Conservation (phyloP, 2,113 vertebrate species). For the Microcebus tavaratra region DNA sequence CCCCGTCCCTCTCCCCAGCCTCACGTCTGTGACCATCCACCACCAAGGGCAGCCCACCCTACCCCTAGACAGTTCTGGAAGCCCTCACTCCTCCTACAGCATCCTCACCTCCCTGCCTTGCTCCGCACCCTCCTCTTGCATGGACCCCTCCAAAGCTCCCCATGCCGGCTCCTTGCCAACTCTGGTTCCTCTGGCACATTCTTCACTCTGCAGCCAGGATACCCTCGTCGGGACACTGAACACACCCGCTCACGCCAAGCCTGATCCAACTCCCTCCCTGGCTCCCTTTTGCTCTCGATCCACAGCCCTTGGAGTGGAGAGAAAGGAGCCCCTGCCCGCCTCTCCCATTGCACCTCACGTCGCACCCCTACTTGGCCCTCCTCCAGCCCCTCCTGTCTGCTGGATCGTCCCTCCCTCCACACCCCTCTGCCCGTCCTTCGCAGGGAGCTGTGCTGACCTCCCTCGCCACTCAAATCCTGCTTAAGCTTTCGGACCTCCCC, state of each 20-base stretch:
- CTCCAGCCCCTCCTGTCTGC: rapidly evolving
- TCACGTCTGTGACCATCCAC: neutral
- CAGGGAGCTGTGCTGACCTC: neutral
- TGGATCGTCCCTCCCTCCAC: neutral
- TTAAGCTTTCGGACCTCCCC: neutral
- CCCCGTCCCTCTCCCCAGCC: too few species aligned
- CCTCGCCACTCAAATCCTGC: neutral
- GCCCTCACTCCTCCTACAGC: neutral
- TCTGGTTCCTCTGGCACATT: neutral
- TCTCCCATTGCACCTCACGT: neutral
- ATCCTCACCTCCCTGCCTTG: neutral
- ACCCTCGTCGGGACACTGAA: neutral
- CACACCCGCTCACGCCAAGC: neutral
- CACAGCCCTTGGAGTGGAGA: neutral
- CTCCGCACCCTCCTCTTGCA: neutral
- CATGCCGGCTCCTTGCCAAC: neutral
- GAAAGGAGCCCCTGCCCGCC: too few species aligned
- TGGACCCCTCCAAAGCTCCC: neutral
- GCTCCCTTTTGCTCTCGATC: neutral
- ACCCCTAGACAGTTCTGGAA: neutral
- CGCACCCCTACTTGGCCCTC: neutral
- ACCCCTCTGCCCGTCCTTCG: neutral
- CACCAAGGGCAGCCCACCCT: neutral
- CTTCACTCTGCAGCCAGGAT: neutral
- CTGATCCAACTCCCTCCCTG: neutral